Evolutionary conservation across 2,888 invertebrate species (phyloP).

Genomic region (Mechanitis mazaeus): DNA sequence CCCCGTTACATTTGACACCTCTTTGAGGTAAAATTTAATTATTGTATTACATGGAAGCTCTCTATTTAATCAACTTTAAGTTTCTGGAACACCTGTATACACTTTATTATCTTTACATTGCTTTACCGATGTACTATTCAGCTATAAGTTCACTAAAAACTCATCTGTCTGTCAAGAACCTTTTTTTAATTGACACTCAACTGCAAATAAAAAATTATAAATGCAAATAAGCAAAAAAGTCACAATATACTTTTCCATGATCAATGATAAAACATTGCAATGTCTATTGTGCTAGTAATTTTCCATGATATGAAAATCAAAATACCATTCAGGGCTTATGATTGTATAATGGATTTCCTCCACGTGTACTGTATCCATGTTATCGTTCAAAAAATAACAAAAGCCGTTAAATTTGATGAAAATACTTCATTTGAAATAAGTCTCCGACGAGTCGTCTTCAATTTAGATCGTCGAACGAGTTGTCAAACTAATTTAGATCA

Average conservation of each 20-base stretch:
- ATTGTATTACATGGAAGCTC: neutral
- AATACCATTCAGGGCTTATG: too few relatives aligned
- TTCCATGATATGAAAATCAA: too few relatives aligned
- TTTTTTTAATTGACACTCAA: too few relatives aligned
- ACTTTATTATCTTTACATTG: neutral
- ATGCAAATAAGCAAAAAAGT: too few relatives aligned
- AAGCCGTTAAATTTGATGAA: conserved; percentile 8
- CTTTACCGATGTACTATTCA: neutral
- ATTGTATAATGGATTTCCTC: neutral
- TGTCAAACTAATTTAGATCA: conserved; percentile 11
- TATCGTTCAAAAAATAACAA: conserved; percentile 6
- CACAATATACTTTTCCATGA: too few relatives aligned
- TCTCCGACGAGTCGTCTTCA: conserved; percentile 9
- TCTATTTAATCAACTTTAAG: conserved; percentile 2
- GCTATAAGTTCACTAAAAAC: neutral
- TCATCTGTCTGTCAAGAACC: too few relatives aligned
- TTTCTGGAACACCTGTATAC: neutral
- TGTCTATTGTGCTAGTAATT: too few relatives aligned
- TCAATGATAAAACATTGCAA: too few relatives aligned
- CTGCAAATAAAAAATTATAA: too few relatives aligned
- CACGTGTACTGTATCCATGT: conserved; percentile 14
- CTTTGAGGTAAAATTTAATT: neutral
- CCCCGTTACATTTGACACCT: neutral
- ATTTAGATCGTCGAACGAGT: conserved; percentile 11
- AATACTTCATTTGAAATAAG: conserved; percentile 15